Base-by-base conservation (phyloP, 1,140 invertebrate species). In the Lithobius niger region DNA sequence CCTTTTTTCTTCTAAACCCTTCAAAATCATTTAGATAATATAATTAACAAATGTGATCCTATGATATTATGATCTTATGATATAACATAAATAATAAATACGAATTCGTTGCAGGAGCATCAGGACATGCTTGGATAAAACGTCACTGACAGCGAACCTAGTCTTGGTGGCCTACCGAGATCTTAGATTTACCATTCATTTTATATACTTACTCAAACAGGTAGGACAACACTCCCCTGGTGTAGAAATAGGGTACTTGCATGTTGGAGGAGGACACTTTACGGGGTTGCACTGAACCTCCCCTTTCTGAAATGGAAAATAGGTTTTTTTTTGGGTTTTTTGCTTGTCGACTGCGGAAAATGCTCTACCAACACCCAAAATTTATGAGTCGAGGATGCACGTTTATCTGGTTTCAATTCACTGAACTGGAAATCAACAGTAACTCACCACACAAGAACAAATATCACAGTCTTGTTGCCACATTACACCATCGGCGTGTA, bases 151-250 rank as follows among this genome's bases (percentile, higher is more conserved):
- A n/a, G 31, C 6, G 31, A 36, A 36, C 6, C n/a, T n/a, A 10
- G n/a, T n/a, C n/a, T 36, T 10, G 6, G n/a, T 6, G 6, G n/a
- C 18, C 52, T 58, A 6, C 56, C 56, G n/a, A 19, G 18, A 16
- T 44, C 6, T 26, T 56, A 57, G 1, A 40, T 28, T 28, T 55
- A 60, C 0, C 43, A 44, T 18, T 48, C n/a, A 53, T 53, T 48
- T 3, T 54, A 52, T 44, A 48, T 60, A 82, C 84, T 81, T 79
- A 90, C 87, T 86, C 60, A 86, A 76, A 71, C 86, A 93, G 57
- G 78, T 80, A 55, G 84, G 84, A 71, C 88, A 92, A 71, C 88
- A 93, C 67, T 87, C 78, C 59, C 83, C 86, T 57, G 79, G 77
- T 65, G 78, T 78, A 60, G 78, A 72, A 27, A 86, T 79, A 58